Conservation (phyloP, 2,113 vertebrate genomes). For the Acinonyx jubatus region DNA sequence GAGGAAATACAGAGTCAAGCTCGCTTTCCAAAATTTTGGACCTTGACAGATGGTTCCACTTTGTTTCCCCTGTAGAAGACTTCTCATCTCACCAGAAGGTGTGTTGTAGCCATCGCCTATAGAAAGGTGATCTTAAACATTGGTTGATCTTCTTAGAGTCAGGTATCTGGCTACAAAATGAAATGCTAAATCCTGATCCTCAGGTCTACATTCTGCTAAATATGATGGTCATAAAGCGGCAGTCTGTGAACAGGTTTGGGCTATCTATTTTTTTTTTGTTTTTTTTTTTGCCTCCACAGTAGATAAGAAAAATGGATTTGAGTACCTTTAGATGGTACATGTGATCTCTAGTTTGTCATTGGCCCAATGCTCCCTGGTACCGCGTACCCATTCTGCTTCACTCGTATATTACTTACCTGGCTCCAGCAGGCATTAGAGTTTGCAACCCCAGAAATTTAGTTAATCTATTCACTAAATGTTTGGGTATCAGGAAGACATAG, state of each 20-base stretch:
- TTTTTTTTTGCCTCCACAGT: not conserved
- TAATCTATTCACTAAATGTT: not conserved
- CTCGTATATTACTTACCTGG: not conserved
- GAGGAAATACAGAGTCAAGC: not conserved
- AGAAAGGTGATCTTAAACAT: not conserved
- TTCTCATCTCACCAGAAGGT: not conserved
- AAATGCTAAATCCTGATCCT: not conserved
- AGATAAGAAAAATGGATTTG: not conserved
- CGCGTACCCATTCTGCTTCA: not conserved
- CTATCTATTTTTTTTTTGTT: not conserved
- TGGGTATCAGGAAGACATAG: constrained; percentile 15
- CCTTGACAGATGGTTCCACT: not conserved
- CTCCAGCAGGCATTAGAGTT: not conserved
- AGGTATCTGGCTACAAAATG: not conserved
- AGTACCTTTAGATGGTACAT: not conserved
- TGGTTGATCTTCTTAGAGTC: not conserved
- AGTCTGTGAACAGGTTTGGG: not conserved
- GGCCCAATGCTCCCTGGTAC: not conserved
- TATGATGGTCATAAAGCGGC: not conserved
- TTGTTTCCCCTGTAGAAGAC: not conserved
- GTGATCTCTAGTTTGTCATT: not conserved
- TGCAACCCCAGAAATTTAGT: not conserved
- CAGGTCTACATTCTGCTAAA: not conserved
- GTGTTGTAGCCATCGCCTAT: not conserved
- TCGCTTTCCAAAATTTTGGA: not conserved